Base-by-base conservation (phyloP, 2,888 invertebrate species). In the Penaeus monodon region DNA sequence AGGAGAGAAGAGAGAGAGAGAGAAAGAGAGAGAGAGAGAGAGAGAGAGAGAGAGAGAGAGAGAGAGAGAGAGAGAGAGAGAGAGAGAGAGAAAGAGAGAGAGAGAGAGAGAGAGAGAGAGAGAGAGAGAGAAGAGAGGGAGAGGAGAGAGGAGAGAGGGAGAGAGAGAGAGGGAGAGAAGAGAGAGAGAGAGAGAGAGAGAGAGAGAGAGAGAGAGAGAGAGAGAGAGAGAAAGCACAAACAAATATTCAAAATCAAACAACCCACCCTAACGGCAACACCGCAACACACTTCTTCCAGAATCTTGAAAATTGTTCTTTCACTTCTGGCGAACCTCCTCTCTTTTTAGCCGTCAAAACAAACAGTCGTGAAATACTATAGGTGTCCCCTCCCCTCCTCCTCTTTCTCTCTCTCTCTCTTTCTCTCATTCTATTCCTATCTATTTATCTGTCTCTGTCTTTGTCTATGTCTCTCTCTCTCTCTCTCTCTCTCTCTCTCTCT, bases 321-420 rank as follows among this genome's bases (percentile, higher is more conserved):
- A 83, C 83, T 83, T 83, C 83, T 83, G 83, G 76, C 44, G 64
- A 65, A n/a, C 76, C 76, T 44, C 29, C 73, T n/a, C 76, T 83
- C 83, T 83, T 83, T 83, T 76, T 76, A 76, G 57, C 83, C 83
- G 83, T 83, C 83, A 83, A 76, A 83, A 83, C 83, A 83, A 76
- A 76, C 64, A 24, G 64, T 65, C 38, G 22, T 74, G 76, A 83
- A 83, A 74, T 29, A 38, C 17, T 65, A 24, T 22, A 64, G 10
- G 3, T 38, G n/a, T 38, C 17, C 38, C 63, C 20, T n/a, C 49
- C 6, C 65, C 83, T 64, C 83, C 65, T 27, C 38, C 38, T 64
- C 83, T 27, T 24, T n/a, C 76, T 63, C 73, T 27, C 49, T 66
- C 70, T 76, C 76, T 38, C 33, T 29, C 29, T 33, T 7, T 38